Conservation (phyloP, 1,140 invertebrate species). For the Drosophila eugracilis region DNA sequence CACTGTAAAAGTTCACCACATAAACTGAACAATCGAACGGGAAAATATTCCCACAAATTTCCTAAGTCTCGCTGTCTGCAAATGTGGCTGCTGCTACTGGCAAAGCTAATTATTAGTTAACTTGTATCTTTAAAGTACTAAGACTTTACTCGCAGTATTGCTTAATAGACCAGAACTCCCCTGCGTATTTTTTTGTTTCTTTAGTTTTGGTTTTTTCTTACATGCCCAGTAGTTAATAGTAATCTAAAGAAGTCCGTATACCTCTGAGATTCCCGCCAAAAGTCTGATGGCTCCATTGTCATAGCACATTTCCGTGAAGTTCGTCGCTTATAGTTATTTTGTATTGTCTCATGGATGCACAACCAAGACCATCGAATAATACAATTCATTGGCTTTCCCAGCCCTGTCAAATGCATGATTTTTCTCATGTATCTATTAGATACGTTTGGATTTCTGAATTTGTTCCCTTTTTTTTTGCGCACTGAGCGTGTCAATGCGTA, state of each 20-base stretch:
- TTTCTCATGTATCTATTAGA: slow-evolving; percentile 83
- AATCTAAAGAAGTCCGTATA: not conserved
- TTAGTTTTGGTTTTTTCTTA: not conserved
- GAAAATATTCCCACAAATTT: slow-evolving; percentile 77
- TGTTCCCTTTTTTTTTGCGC: slow-evolving; percentile 5
- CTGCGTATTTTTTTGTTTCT: slow-evolving; percentile 1
- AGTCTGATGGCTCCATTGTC: slow-evolving; percentile 63
- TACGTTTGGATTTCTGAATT: slow-evolving; percentile 69
- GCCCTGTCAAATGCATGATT: slow-evolving; percentile 71
- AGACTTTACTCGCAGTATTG: slow-evolving; percentile 60
- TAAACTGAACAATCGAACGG: slow-evolving; percentile 73
- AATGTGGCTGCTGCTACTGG: slow-evolving; percentile 53
- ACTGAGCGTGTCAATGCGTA: slow-evolving; percentile 68
- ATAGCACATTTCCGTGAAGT: slow-evolving; percentile 70
- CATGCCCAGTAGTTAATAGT: slow-evolving; percentile 13
- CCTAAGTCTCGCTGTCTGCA: slow-evolving; percentile 65
- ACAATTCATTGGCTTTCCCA: slow-evolving; percentile 82
- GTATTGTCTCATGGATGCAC: slow-evolving; percentile 69
- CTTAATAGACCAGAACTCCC: slow-evolving; percentile 78
- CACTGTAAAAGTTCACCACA: slow-evolving; percentile 13
- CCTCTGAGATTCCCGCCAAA: slow-evolving; percentile 2
- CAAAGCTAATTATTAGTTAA: slow-evolving; percentile 81
- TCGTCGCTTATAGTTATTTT: slow-evolving; percentile 36
- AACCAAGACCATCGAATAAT: slow-evolving; percentile 54
- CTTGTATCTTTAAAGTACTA: slow-evolving; percentile 81